These are phyloP conservation scores for Myotis daubentonii DNA, from an alignment of 2,797 vertebrate genomes.

Conservation along the genomic window DNA sequence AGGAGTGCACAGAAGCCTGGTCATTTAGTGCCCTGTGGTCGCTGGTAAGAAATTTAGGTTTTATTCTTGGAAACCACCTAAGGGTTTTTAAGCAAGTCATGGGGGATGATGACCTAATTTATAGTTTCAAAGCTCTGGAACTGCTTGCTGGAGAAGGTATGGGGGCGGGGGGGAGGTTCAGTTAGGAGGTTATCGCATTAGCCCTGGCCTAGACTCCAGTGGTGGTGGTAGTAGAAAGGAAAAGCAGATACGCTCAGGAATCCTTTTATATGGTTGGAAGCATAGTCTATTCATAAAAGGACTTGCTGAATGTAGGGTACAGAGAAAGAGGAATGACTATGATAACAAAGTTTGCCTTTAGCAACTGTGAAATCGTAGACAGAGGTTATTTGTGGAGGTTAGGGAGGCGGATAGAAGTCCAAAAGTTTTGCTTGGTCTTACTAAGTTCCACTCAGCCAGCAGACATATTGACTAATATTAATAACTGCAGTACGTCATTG, in stretches of 20 bases:
- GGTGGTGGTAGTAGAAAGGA: not conserved
- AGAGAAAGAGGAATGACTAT: not conserved
- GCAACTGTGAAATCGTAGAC: not conserved
- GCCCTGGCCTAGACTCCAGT: not conserved
- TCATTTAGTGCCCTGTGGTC: not conserved
- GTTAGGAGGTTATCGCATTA: not conserved
- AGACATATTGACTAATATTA: not conserved
- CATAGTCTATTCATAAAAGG: not conserved
- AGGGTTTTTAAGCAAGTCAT: not conserved
- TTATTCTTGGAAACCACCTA: not conserved
- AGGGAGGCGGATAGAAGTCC: not conserved
- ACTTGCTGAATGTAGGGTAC: not conserved
- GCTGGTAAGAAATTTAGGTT: not conserved
- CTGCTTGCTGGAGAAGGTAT: not conserved
- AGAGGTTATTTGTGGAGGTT: not conserved
- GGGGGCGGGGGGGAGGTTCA: accelerated
- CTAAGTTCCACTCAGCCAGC: not conserved
- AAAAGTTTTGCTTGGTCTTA: not conserved
- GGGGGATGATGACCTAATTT: not conserved
- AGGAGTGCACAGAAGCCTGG: not conserved
- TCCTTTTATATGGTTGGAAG: not conserved
- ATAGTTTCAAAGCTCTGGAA: not conserved
- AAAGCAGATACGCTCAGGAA: not conserved
- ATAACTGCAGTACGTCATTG: not conserved
- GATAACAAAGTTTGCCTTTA: not conserved